These are phyloP conservation scores for Siphonodentalium dalli DNA, from an alignment of 2,888 invertebrate genomes.

Conservation along the genomic window DNA sequence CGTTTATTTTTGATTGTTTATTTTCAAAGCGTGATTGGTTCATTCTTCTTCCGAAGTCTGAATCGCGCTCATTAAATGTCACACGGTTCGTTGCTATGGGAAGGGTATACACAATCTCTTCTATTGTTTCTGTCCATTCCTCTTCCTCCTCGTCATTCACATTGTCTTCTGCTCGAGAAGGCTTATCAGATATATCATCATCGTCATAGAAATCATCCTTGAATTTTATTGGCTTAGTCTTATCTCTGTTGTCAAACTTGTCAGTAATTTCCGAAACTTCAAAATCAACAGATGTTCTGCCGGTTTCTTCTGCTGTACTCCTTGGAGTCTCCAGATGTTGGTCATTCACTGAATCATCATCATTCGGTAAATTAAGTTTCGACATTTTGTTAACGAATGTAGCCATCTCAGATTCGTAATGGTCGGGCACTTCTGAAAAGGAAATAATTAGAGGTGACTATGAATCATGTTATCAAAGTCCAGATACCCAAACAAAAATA, in stretches of 20 bases:
- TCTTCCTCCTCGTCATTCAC: constrained; percentile 6
- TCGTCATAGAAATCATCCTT: constrained; percentile 6
- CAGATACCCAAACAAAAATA: too few relatives aligned
- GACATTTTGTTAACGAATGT: constrained; percentile 39
- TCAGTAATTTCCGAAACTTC: constrained; percentile 41
- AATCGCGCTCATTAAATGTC: too few relatives aligned
- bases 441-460: too few relatives aligned
- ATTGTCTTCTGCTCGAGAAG: background rate
- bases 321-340: background rate
- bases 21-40: too few relatives aligned
- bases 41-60: too few relatives aligned
- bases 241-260: constrained; percentile 31
- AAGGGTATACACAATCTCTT: background rate
- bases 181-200: background rate
- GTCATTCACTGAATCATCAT: constrained; percentile 7
- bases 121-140: constrained; percentile 17
- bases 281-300: constrained; percentile 7
- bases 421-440: constrained; percentile 18
- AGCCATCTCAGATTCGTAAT: constrained; percentile 39
- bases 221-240: constrained; percentile 31
- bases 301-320: background rate
- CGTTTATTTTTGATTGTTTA: background rate
- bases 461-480: too few relatives aligned
- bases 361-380: constrained; percentile 24
- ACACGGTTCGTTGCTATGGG: too few relatives aligned